Evolutionary conservation across 2,888 invertebrate genomes (phyloP), one percentile per base, ranked within the genome.

Genomic region (Polydrusus cervinus): DNA sequence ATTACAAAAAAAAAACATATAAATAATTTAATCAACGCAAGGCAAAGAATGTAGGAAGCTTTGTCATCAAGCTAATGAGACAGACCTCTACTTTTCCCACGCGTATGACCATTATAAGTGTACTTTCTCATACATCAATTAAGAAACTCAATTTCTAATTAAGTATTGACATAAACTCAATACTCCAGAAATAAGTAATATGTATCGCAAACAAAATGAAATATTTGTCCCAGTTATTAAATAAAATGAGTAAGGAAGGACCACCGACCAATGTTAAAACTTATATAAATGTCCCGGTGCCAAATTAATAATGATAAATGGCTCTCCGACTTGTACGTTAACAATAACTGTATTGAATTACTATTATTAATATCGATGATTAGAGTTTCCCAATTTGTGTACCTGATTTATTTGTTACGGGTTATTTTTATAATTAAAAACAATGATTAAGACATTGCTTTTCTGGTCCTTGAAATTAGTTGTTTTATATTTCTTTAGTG

Each of bases 291-390:
- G 61, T 61, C 9, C 20, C 43, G 3, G 61, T 14, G 40, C 47
- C 30, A 14, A 64, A 47, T 64, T 47, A 64, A 64, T 40, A 25
- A 47, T 64, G 64, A 64, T 47, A 47, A 64, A 64, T 64, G 64
- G 47, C 47, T n/a, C 30, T 64, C 30, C 14, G 34, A 55, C 20
- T 43, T 8, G 10, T 18, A 60, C 43, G 43, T 40, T 43, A 14
- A 55, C 55, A 55, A 55, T 55, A 14, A 25, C 3, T 8, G 43
- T 14, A 61, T 61, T 61, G 61, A 61, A 61, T 61, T 61, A 45
- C 40, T n/a, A 43, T 61, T 61, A 61, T 61, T 61, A 61, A 61
- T 43, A 61, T 61, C 61, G 61, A 61, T 61, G 61, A 61, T 55
- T 34, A 34, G 18, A 30, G n/a, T 34, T 55, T 30, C 34, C 30